phyloP scores from a whole-genome alignment of 2,797 vertebrate species.

The Molossus alvarezi region DNA sequence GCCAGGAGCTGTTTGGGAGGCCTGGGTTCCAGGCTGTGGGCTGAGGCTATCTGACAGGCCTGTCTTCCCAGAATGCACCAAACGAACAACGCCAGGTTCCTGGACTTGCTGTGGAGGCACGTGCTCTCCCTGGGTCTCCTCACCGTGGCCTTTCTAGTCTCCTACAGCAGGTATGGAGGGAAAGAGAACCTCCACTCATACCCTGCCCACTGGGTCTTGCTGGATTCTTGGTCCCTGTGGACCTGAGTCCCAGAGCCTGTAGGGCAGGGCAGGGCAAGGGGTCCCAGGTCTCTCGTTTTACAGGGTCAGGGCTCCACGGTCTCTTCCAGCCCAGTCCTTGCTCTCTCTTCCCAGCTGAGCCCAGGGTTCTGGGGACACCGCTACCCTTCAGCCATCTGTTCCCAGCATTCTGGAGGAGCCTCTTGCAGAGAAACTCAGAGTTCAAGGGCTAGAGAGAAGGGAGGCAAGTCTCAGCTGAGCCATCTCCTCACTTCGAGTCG shows the following conservation, averaged over 20 bases:
- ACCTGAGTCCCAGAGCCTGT: background rate
- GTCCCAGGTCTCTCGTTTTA: background rate
- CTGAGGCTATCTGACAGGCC: constrained; percentile 77
- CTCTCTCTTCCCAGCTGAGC: background rate
- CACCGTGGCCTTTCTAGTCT: constrained; percentile 95
- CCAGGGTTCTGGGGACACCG: background rate
- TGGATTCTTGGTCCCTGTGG: background rate
- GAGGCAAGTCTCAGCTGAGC: background rate
- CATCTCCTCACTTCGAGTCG: background rate
- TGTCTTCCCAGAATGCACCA: constrained; percentile 97
- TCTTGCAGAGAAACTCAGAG: background rate
- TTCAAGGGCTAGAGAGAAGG: background rate
- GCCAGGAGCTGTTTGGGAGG: background rate
- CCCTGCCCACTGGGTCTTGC: background rate
- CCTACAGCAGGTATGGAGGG: constrained; percentile 96
- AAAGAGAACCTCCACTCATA: background rate
- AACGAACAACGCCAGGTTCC: constrained; percentile 99
- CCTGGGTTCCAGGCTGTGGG: background rate
- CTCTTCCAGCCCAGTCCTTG: background rate
- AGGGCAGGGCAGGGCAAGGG: background rate
- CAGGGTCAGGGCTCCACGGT: background rate
- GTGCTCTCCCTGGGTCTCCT: constrained; percentile 96
- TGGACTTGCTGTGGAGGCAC: constrained; percentile 99
- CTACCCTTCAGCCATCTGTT: background rate
- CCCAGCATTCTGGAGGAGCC: background rate